Evolutionary conservation across 1,140 invertebrate genomes (phyloP).

Genomic region (Aculops lycopersici): DNA sequence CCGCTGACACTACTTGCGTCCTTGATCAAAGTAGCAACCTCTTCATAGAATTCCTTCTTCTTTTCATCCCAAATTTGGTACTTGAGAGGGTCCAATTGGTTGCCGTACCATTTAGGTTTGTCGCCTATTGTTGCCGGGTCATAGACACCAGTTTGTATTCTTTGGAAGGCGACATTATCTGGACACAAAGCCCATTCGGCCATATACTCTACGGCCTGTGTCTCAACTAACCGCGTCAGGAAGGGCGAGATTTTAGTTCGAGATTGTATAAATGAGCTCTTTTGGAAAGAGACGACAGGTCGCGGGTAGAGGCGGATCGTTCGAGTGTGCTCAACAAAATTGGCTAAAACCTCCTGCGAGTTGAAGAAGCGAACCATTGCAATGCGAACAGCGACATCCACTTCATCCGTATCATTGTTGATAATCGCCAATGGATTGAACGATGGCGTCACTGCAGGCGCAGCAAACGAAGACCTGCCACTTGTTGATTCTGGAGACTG

Average conservation of each 20-base stretch:
- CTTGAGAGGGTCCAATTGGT: conserved; percentile 49
- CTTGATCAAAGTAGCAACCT: neutral
- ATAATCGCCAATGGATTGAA: conserved; percentile 22
- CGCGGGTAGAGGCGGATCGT: conserved; percentile 79
- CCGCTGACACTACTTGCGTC: neutral
- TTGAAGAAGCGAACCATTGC: conserved; percentile 98
- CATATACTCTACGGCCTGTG: conserved; percentile 85
- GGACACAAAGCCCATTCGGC: conserved; percentile 92
- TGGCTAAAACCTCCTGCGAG: conserved; percentile 74
- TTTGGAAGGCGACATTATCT: conserved; percentile 74
- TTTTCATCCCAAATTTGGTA: conserved; percentile 65
- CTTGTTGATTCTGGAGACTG: neutral
- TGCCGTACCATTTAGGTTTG: conserved; percentile 68
- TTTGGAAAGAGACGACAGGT: conserved; percentile 92
- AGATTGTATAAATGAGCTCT: conserved; percentile 81
- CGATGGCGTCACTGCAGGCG: conserved; percentile 25
- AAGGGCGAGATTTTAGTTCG: conserved; percentile 40
- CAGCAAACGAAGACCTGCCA: neutral
- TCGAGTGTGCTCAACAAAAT: conserved; percentile 86
- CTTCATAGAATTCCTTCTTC: conserved; percentile 15
- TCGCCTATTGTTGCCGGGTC: conserved; percentile 66
- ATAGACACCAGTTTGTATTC: conserved; percentile 79
- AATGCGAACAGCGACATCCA: conserved; percentile 87
- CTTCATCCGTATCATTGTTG: conserved; percentile 59
- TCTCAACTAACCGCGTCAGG: conserved; percentile 48